These are phyloP conservation scores for Ondatra zibethicus DNA, from an alignment of 2,113 vertebrate genomes.

Conservation along the genomic window DNA sequence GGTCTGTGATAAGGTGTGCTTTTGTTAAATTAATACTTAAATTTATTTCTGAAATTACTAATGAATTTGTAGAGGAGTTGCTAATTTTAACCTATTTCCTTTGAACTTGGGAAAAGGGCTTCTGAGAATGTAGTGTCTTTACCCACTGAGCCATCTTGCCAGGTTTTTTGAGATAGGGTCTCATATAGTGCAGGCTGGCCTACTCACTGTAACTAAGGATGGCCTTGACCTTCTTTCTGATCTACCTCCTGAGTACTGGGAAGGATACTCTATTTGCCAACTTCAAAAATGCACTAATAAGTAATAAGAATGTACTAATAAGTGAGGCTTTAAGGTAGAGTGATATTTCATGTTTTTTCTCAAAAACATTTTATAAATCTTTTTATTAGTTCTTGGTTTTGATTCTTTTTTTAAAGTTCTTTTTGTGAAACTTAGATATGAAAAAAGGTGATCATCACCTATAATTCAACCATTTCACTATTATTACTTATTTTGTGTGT, in stretches of 20 bases:
- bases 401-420: neutral
- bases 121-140: neutral
- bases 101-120: neutral
- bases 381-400: neutral
- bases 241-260: neutral
- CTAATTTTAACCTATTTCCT: neutral
- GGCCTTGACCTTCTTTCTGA: neutral
- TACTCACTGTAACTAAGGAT: neutral
- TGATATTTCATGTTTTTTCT: neutral
- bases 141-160: neutral
- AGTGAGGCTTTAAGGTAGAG: neutral
- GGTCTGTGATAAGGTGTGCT: conserved; percentile 24
- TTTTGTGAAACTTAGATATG: conserved; percentile 29
- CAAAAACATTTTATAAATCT: neutral
- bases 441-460: conserved; percentile 17
- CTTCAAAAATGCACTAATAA: neutral
- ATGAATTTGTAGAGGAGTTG: neutral
- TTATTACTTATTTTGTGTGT: neutral
- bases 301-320: conserved; percentile 21
- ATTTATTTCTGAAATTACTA: conserved; percentile 24
- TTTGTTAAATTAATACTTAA: conserved; percentile 54
- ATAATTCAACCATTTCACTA: neutral
- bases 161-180: neutral
- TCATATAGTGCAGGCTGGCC: neutral
- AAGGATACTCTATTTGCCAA: neutral